Conservation (phyloP, 2,113 vertebrate species). For the Psammodynastes pulverulentus region DNA sequence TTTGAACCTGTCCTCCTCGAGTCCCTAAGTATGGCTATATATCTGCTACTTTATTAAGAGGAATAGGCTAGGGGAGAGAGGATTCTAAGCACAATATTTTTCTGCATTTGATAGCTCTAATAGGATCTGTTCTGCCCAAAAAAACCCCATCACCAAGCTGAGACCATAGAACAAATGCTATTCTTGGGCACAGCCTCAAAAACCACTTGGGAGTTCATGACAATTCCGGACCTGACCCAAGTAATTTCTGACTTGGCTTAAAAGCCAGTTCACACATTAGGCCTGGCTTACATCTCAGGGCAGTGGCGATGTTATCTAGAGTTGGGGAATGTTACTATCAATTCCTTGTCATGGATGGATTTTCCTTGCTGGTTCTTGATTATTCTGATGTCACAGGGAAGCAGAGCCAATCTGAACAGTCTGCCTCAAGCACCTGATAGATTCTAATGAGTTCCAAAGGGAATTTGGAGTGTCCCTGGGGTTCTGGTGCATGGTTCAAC, state of each 20-base stretch:
- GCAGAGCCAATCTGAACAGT: not conserved
- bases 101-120: not conserved
- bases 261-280: not conserved
- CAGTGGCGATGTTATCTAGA: not conserved
- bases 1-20: not conserved
- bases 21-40: not conserved
- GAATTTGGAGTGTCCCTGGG: not conserved
- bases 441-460: not conserved
- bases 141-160: not conserved
- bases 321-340: not conserved
- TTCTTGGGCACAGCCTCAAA: too few species aligned
- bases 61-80: not conserved
- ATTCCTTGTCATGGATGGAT: not conserved
- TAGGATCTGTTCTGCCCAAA: not conserved
- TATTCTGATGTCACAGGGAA: not conserved
- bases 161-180: not conserved
- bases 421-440: not conserved
- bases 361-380: not conserved
- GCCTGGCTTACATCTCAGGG: not conserved
- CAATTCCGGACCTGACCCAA: not conserved
- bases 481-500: not conserved
- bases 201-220: not conserved
- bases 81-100: not conserved
- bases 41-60: not conserved
- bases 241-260: not conserved